Evolutionary conservation across 2,113 vertebrate genomes (phyloP), one percentile per base, ranked within the genome.

Genomic region (Pleuronectes platessa): DNA sequence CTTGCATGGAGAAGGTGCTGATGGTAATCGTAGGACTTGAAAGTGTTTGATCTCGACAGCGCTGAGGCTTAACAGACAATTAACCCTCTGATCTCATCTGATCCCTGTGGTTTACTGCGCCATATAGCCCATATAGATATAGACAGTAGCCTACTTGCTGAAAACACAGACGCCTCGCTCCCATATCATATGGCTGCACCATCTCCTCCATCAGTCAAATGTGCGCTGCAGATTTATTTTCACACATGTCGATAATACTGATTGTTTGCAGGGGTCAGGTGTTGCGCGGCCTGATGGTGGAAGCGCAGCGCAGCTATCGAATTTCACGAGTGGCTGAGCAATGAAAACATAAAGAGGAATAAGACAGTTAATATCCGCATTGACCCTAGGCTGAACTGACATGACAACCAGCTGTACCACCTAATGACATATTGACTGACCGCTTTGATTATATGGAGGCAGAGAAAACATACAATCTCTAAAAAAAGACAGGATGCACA

Each of bases 51-150:
- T 88, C 69, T 71, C 55, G 3, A 55, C 69, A 89, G 77, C 78
- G 58, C 61, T 31, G 54, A 75, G 60, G 82, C 84, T 89, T 78
- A 83, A 78, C 80, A 80, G 71, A 76, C 81, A 76, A 88, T 92
- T 92, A 93, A 89, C 85, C 84, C 79, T 68, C 70, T 87, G 82
- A 89, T 84, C 77, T 42, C 14, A 5, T 68, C 54, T 66, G 70
- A 74, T 73, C 77, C 61, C 71, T 40, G 21, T 8, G 49, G 61
- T 72, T 68, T 72, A 58, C 66, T 47, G n/a, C 0, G 10, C 55
- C 5, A 23, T 35, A 65, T 23, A 40, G 26, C 56, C 24, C 42
- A 54, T 55, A 58, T n/a, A 23, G 26, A 54, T 55, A 58, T n/a
- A 23, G 26, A 45, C 20, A 61, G 18, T n/a, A 54, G 20, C 18